Conservation (phyloP, 2,797 vertebrate species). For the Oophaga sylvatica region DNA sequence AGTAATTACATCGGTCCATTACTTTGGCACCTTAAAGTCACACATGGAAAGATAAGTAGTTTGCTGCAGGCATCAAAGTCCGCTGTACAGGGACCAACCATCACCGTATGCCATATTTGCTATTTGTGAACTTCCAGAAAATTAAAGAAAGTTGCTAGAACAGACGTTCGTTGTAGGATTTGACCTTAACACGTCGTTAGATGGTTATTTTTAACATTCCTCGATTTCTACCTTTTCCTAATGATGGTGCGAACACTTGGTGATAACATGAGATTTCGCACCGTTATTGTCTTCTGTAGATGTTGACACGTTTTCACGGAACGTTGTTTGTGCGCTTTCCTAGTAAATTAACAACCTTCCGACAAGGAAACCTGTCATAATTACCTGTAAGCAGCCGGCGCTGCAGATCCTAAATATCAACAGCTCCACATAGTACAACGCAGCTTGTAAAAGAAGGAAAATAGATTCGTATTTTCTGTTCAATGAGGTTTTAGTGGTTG, state of each 20-base stretch:
- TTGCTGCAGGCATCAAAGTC: background rate
- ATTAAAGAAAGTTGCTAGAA: background rate
- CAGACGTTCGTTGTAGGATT: background rate
- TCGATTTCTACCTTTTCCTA: background rate
- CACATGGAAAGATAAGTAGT: background rate
- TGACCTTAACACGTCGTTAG: background rate
- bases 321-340: slow-evolving; percentile 10
- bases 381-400: background rate
- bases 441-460: background rate
- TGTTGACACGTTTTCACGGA: slow-evolving; percentile 18
- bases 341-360: slow-evolving; percentile 19
- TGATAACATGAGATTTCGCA: slow-evolving; percentile 5
- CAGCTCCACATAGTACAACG: background rate
- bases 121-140: background rate
- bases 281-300: background rate
- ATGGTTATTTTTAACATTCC: slow-evolving; percentile 25
- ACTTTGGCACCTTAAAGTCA: background rate
- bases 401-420: background rate
- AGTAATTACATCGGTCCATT: background rate
- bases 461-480: background rate
- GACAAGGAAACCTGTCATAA: slow-evolving; percentile 12
- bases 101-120: background rate
- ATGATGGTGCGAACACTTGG: background rate
- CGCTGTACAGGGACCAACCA: background rate
- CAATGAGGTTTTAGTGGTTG: background rate